Base-by-base conservation (phyloP, 2,888 invertebrate genomes). In the Vanessa cardui region DNA sequence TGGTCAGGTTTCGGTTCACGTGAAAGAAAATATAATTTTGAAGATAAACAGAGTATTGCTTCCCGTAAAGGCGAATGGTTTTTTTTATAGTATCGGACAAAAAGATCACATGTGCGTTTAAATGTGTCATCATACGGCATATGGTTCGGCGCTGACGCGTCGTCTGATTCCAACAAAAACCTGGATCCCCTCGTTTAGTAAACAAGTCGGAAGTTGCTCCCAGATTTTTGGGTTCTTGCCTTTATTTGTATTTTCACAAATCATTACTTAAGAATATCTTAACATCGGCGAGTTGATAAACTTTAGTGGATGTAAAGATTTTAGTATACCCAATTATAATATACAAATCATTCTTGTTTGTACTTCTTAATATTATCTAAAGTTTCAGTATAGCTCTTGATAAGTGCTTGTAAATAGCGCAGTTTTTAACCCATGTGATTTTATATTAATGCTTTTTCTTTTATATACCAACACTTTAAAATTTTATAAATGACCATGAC, bases 101-200 rank as follows among this genome's bases (percentile, higher is more conserved):
- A 74, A 73, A 74, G 70, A 69, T 76, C 78, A 82, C 85, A 87
- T 76, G 83, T 84, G 84, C 78, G 83, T 78, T 78, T 77, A 77
- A 82, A 83, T 85, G 83, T 88, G 88, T 87, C 86, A 86, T 84
- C 80, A 73, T 8, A 69, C 71, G 77, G 77, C 83, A 85, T 83
- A 83, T 85, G 85, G 83, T 71, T 66, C 73, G 62, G 66, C 69
- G 69, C 61, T 63, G 68, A 72, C 73, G 74, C 77, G 75, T 76
- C 74, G 74, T 73, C 49, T 68, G 76, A 60, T 68, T 64, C 58
- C 66, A 61, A 72, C 74, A 76, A 78, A 78, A 81, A 76, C 77
- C 78, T 80, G 77, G 75, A 74, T 69, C 81, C 82, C 81, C 77
- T 76, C 81, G 77, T 81, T 83, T 83, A 73, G 74, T 76, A 72